These are phyloP conservation scores for Monomorium pharaonis DNA, from an alignment of 1,140 invertebrate species.

Conservation along the genomic window DNA sequence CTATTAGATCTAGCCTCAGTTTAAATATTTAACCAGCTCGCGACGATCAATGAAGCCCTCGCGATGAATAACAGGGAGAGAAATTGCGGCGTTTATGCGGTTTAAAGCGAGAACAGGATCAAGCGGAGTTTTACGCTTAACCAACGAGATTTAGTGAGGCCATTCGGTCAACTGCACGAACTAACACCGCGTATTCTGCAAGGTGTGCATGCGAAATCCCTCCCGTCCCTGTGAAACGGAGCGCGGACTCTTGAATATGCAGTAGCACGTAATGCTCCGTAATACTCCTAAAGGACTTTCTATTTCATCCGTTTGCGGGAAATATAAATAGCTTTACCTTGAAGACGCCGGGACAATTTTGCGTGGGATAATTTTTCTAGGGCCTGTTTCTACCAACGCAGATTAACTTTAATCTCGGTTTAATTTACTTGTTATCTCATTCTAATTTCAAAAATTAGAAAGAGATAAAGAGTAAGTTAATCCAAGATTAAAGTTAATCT, in stretches of 20 bases:
- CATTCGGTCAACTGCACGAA: constrained; percentile 23
- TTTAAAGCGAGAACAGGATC: background rate
- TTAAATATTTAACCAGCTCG: background rate
- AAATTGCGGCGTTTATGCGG: background rate
- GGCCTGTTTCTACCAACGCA: too few relatives aligned
- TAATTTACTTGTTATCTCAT: too few relatives aligned
- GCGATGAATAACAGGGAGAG: background rate
- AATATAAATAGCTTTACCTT: constrained; percentile 38
- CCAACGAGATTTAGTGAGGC: constrained; percentile 29
- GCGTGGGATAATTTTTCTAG: background rate
- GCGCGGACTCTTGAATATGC: constrained; percentile 31
- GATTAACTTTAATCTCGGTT: too few relatives aligned
- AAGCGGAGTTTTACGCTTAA: background rate
- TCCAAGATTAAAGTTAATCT: too few relatives aligned
- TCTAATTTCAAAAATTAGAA: too few relatives aligned
- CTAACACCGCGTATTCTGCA: background rate
- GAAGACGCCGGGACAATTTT: constrained; percentile 11
- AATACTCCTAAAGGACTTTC: constrained; percentile 44
- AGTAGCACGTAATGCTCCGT: constrained; percentile 8
- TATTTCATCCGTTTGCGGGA: constrained; percentile 25
- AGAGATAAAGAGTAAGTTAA: too few relatives aligned
- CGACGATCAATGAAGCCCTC: background rate
- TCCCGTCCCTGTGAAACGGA: background rate
- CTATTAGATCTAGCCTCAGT: background rate
- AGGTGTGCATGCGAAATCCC: constrained; percentile 1